phyloP scores from a whole-genome alignment of 2,888 invertebrate species.

The Rhorus exstirpatorius region DNA sequence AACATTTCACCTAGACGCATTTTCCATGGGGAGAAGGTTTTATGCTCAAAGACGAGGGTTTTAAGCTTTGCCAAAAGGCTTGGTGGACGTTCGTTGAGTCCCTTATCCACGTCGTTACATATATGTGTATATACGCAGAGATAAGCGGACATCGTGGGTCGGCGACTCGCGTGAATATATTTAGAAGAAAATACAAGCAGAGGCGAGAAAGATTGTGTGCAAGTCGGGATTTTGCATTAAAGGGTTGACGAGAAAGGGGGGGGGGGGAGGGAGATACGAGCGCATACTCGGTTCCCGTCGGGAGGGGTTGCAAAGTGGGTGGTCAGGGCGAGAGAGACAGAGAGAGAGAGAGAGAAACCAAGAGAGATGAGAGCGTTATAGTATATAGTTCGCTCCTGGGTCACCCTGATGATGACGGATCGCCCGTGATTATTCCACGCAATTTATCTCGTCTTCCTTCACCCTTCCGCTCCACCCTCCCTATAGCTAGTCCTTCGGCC shows the following conservation, averaged over 20 bases:
- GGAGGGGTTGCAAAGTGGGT: conserved; percentile 16
- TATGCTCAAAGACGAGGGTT: conserved; percentile 5
- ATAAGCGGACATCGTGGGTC: conserved; percentile 20
- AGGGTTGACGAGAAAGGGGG: not conserved
- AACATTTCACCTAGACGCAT: too few relatives aligned
- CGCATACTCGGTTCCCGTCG: conserved; percentile 11
- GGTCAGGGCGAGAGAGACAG: conserved; percentile 11
- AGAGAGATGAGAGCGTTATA: conserved; percentile 41
- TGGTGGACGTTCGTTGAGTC: conserved; percentile 26
- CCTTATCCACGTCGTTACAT: conserved; percentile 39
- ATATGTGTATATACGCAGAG: not conserved
- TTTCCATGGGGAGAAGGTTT: too few relatives aligned
- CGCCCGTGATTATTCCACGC: conserved; percentile 77
- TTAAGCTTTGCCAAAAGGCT: conserved; percentile 9
- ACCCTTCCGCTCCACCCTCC: conserved; percentile 2
- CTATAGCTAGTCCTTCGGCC: conserved; percentile 1
- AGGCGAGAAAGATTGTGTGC: conserved; percentile 19
- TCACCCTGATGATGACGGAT: conserved; percentile 79
- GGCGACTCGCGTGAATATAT: conserved; percentile 4
- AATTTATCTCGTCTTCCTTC: conserved; percentile 75
- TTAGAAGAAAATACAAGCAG: not conserved
- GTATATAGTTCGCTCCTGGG: conserved; percentile 58
- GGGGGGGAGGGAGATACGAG: conserved; percentile 30
- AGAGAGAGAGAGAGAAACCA: conserved; percentile 8
- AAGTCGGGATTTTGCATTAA: conserved; percentile 25